Conservation (phyloP, 2,888 invertebrate species). For the Ochropleura plecta region DNA sequence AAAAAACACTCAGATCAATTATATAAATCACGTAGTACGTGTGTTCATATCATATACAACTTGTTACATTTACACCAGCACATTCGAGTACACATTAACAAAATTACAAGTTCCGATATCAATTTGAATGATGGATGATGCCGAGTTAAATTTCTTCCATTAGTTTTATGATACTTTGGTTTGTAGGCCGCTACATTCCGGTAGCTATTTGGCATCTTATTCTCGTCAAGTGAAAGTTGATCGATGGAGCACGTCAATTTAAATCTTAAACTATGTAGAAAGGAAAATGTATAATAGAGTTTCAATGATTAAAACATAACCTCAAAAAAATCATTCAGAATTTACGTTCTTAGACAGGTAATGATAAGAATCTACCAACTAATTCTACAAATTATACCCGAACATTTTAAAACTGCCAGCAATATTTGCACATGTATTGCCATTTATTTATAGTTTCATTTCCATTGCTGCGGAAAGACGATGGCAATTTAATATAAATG, state of each 20-base stretch:
- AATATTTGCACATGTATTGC: constrained; percentile 10
- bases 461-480: constrained; percentile 4
- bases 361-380: neutral
- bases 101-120: constrained; percentile 58
- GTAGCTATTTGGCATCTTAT: constrained; percentile 72
- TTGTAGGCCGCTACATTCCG: constrained; percentile 74
- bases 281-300: constrained; percentile 16
- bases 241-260: constrained; percentile 70
- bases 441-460: constrained; percentile 31
- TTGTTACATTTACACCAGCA: constrained; percentile 42
- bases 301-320: constrained; percentile 1
- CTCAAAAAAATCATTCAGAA: neutral
- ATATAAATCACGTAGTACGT: constrained; percentile 3
- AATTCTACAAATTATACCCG: neutral
- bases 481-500: constrained; percentile 44
- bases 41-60: neutral
- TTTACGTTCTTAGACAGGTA: neutral
- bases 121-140: constrained; percentile 63
- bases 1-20: constrained; percentile 3
- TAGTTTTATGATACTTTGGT: constrained; percentile 64
- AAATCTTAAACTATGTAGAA: constrained; percentile 54
- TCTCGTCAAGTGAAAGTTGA: constrained; percentile 79
- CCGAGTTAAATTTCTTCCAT: constrained; percentile 65
- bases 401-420: constrained; percentile 3
- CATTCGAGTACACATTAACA: constrained; percentile 40